Conservation (phyloP, 2,113 vertebrate species). For the Urocitellus parryii region DNA sequence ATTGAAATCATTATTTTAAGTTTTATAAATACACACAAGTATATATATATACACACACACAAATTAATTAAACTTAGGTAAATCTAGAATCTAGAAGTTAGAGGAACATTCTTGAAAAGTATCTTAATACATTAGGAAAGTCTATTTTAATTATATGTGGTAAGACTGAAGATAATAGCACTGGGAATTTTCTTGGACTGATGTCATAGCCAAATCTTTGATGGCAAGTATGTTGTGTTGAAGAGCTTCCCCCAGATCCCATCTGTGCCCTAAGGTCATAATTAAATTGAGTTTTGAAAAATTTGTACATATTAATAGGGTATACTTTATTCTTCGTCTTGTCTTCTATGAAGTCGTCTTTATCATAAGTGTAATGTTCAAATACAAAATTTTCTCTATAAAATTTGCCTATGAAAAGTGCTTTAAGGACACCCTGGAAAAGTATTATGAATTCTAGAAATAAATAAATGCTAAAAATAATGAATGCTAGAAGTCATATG, state of each 20-base stretch:
- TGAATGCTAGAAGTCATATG: not conserved
- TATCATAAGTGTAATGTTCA: not conserved
- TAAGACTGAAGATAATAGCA: not conserved
- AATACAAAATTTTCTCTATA: conserved; percentile 40
- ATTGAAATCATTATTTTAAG: conserved; percentile 10
- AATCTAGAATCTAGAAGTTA: conserved; percentile 16
- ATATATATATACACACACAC: not conserved
- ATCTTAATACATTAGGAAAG: not conserved
- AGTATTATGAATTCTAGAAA: not conserved
- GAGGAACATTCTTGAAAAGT: not conserved
- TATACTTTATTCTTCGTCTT: not conserved
- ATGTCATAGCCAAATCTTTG: not conserved
- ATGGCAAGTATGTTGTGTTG: not conserved
- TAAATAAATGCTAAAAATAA: not conserved
- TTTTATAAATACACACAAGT: not conserved
- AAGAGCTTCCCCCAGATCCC: conserved; percentile 32
- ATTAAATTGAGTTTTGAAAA: conserved; percentile 15
- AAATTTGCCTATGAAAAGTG: conserved; percentile 8
- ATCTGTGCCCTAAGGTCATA: not conserved
- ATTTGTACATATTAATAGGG: not conserved
- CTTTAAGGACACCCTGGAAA: not conserved
- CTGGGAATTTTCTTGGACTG: conserved; percentile 19
- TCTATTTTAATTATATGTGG: not conserved
- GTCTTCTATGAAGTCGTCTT: not conserved
- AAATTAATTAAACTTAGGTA: not conserved